phyloP scores from a whole-genome alignment of 2,797 vertebrate species.

The Peromyscus eremicus region DNA sequence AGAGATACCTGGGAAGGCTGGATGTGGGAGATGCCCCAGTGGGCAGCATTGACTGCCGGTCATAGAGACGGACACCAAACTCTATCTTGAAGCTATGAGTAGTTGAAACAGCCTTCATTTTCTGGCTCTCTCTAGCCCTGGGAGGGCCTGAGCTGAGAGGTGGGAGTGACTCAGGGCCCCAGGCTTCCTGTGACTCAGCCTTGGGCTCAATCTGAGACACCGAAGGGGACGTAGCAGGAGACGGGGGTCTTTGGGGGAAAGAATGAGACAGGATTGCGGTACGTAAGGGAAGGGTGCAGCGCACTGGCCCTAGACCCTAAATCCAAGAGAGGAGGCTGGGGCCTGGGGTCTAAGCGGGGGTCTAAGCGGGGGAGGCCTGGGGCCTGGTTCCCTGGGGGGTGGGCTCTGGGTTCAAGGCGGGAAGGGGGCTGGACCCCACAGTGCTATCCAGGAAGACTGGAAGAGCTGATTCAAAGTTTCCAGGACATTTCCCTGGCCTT shows the following conservation, averaged over 20 bases:
- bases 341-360: no score
- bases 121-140: constrained; percentile 38
- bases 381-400: not conserved
- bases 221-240: not conserved
- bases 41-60: not conserved
- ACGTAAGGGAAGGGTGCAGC: not conserved
- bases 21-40: not conserved
- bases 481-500: constrained; percentile 56
- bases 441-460: constrained; percentile 25
- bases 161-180: constrained; percentile 67
- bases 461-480: constrained; percentile 43
- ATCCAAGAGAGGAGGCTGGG: not conserved
- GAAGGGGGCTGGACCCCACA: not conserved
- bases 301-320: not conserved
- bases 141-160: constrained; percentile 39
- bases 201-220: not conserved
- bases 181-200: constrained; percentile 80
- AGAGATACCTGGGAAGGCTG: not conserved
- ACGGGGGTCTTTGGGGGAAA: not conserved
- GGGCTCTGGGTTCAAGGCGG: not conserved
- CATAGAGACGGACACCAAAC: not conserved
- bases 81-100: not conserved
- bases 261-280: not conserved
- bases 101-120: not conserved
- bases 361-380: not conserved